phyloP scores from a whole-genome alignment of 2,888 invertebrate genomes.

The Chloroclystis v-ata region DNA sequence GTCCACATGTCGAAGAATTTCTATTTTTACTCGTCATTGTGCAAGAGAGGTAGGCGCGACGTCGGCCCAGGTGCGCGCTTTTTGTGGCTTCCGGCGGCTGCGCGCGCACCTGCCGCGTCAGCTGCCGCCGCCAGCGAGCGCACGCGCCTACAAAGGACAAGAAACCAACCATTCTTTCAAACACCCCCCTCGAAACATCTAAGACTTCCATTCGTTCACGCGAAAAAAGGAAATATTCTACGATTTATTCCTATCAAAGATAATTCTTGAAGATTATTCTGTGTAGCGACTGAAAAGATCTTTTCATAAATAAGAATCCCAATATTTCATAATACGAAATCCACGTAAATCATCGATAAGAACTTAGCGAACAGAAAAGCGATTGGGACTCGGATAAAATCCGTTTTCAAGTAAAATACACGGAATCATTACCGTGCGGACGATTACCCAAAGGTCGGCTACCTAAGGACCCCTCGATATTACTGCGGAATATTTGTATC shows the following conservation, averaged over 20 bases:
- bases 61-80: conserved; percentile 70
- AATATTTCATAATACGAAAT: neutral
- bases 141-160: conserved; percentile 26
- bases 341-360: neutral
- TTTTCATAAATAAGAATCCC: neutral
- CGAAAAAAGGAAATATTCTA: too few species aligned
- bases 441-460: conserved; percentile 21
- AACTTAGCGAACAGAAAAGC: neutral
- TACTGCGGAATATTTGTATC: conserved; percentile 14
- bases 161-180: conserved; percentile 6
- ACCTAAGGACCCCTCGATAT: conserved; percentile 9
- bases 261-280: too few species aligned
- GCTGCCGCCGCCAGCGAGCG: conserved; percentile 31
- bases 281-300: too few species aligned
- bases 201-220: too few species aligned
- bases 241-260: too few species aligned
- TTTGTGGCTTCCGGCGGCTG: conserved; percentile 74
- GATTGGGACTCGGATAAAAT: neutral
- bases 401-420: neutral
- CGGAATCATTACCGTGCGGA: conserved; percentile 9
- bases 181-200: too few species aligned
- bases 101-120: conserved; percentile 34
- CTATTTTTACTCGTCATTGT: conserved; percentile 56
- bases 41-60: conserved; percentile 50
- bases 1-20: conserved; percentile 54